Percentiles rank a stretch among this genome's conserved stretches.
phyloP scores from a whole-genome alignment of 2,888 invertebrate genomes.

The Acanthopleura granulata region DNA sequence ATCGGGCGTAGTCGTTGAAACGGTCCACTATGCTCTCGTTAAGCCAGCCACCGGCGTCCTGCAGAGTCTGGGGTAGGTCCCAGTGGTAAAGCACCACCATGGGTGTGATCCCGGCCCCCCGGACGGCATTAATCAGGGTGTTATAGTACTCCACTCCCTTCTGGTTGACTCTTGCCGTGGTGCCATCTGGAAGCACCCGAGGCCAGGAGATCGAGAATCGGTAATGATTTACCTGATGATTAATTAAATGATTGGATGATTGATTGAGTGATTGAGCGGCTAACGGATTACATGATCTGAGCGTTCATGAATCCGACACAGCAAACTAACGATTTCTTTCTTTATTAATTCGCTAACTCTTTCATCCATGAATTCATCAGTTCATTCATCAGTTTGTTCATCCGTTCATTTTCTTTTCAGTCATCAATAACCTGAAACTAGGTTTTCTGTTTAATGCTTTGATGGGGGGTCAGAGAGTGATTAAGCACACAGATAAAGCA shows the following conservation, averaged over 20 bases:
- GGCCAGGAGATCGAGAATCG: conserved; percentile 78
- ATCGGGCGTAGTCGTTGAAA: conserved; percentile 67
- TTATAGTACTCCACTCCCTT: conserved; percentile 84
- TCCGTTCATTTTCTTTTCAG: no score
- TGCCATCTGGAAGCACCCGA: conserved; percentile 78
- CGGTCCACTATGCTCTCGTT: conserved; percentile 48
- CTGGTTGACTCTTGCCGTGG: conserved; percentile 72
- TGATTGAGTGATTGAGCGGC: no score
- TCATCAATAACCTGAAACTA: no score
- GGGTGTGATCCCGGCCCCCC: conserved; percentile 75
- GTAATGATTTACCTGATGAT: conserved; percentile 41
- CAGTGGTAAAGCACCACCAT: conserved; percentile 73
- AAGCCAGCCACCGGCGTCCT: conserved; percentile 67
- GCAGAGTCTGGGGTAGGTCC: conserved; percentile 70
- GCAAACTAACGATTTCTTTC: no score
- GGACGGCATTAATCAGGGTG: conserved; percentile 80
- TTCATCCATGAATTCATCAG: no score
- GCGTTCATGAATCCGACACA: no score
- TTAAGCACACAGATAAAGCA: no score
- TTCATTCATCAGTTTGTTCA: no score
- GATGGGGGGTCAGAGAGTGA: no score
- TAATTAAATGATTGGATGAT: not conserved
- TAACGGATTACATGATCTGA: no score
- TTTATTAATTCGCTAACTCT: no score
- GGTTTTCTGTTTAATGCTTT: no score